Percentiles rank a stretch among this genome's conserved stretches.
Conservation (phyloP, 1,140 invertebrate genomes). For the Halotydeus destructor region DNA sequence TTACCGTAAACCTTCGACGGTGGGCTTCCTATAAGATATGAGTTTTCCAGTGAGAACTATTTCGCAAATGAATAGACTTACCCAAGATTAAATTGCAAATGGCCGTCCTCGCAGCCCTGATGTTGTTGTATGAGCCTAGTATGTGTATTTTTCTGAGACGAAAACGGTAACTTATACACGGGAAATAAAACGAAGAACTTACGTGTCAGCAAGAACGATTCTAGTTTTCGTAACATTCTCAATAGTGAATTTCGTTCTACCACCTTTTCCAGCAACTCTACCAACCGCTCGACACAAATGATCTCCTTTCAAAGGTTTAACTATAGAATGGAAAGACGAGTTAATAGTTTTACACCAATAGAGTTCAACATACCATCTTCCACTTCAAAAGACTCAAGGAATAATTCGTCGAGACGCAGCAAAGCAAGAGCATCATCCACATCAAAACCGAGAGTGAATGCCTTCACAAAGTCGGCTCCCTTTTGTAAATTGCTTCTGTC, state of each 20-base stretch:
- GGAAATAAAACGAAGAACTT: constrained; percentile 10
- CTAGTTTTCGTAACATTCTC: constrained; percentile 98
- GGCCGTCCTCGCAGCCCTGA: constrained; percentile 78
- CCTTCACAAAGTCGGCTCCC: constrained; percentile 91
- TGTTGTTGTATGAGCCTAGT: constrained; percentile 91
- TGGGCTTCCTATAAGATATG: constrained; percentile 31
- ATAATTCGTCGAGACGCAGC: constrained; percentile 84
- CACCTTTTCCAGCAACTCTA: constrained; percentile 86
- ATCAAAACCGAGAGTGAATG: constrained; percentile 89
- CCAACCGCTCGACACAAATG: constrained; percentile 88
- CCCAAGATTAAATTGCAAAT: constrained; percentile 94
- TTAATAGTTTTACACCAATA: constrained; percentile 10
- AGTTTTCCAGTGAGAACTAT: constrained; percentile 3
- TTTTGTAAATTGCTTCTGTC: constrained; percentile 83
- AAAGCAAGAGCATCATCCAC: constrained; percentile 89
- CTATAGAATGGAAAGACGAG: constrained; percentile 25
- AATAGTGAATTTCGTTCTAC: constrained; percentile 91
- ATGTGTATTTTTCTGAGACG: constrained; percentile 64
- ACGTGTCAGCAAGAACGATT: constrained; percentile 80
- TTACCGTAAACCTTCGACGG: constrained; percentile 41
- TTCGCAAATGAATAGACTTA: constrained; percentile 21
- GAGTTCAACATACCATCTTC: constrained; percentile 44
- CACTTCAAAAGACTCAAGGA: constrained; percentile 89
- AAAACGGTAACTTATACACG: not conserved
- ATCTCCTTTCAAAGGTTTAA: constrained; percentile 84